These are phyloP conservation scores for Lamellibrachia luymesi DNA, from an alignment of 1,140 invertebrate genomes.

Conservation along the genomic window DNA sequence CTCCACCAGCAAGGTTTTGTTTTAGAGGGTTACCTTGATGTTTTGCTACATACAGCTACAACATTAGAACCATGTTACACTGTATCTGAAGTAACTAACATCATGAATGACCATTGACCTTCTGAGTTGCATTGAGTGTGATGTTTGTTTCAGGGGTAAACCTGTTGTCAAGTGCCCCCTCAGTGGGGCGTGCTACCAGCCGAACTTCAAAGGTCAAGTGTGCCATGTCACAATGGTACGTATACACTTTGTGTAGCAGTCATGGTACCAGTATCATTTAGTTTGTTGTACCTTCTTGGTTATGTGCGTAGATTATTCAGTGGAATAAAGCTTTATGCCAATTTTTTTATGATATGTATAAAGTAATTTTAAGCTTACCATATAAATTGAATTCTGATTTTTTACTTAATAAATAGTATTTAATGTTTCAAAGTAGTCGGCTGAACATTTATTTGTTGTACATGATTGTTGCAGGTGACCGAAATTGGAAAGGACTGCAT, in stretches of 20 bases:
- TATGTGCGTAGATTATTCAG: not conserved
- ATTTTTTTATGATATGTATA: not conserved
- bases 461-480: constrained; percentile 75
- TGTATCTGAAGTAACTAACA: no score
- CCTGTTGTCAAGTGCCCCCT: constrained; percentile 92
- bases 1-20: not conserved
- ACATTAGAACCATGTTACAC: no score
- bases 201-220: constrained; percentile 80
- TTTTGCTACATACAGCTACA: not conserved
- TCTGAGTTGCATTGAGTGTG: not conserved
- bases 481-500: constrained; percentile 87
- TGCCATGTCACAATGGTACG: constrained; percentile 67
- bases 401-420: not conserved
- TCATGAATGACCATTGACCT: not conserved
- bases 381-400: not conserved
- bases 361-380: not conserved
- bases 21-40: not conserved
- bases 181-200: constrained; percentile 85
- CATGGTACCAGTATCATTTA: not conserved
- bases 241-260: not conserved
- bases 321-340: not conserved
- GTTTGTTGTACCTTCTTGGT: not conserved
- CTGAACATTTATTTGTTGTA: constrained; percentile 13
- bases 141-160: constrained; percentile 68
- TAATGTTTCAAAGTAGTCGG: not conserved